These are phyloP conservation scores for Drosophila grimshawi DNA, from an alignment of 1,140 invertebrate genomes.

Conservation along the genomic window DNA sequence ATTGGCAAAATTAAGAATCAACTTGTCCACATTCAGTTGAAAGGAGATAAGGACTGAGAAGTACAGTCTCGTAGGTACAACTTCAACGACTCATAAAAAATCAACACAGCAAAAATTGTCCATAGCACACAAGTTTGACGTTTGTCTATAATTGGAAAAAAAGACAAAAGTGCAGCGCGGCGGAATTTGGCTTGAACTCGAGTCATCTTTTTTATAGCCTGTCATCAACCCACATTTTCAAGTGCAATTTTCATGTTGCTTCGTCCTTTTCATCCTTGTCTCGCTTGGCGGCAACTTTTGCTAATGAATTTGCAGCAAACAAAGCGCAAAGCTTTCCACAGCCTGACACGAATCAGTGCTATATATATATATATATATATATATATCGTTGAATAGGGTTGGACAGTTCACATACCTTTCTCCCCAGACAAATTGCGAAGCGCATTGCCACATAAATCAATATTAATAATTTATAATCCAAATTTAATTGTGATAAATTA, in stretches of 20 bases:
- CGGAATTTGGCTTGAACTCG: slow-evolving; percentile 26
- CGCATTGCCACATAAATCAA: slow-evolving; percentile 53
- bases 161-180: slow-evolving; percentile 58
- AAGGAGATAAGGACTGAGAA: slow-evolving; percentile 4
- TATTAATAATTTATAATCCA: slow-evolving; percentile 72
- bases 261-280: slow-evolving; percentile 14
- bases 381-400: slow-evolving; percentile 8
- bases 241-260: slow-evolving; percentile 25
- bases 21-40: slow-evolving; percentile 12
- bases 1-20: slow-evolving; percentile 26
- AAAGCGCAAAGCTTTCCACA: slow-evolving; percentile 33
- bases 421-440: slow-evolving; percentile 36
- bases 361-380: neutral
- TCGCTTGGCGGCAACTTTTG: slow-evolving; percentile 27
- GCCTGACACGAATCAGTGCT: neutral
- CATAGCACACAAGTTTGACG: slow-evolving; percentile 58
- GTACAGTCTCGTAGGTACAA: slow-evolving; percentile 25
- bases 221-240: slow-evolving; percentile 32
- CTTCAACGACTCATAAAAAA: slow-evolving; percentile 44
- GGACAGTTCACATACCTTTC: slow-evolving; percentile 31
- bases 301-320: slow-evolving; percentile 45
- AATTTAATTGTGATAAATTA: slow-evolving; percentile 70
- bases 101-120: slow-evolving; percentile 54
- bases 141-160: slow-evolving; percentile 54
- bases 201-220: slow-evolving; percentile 30